Conservation (phyloP, 2,113 vertebrate species). For the Hymenochirus boettgeri region DNA sequence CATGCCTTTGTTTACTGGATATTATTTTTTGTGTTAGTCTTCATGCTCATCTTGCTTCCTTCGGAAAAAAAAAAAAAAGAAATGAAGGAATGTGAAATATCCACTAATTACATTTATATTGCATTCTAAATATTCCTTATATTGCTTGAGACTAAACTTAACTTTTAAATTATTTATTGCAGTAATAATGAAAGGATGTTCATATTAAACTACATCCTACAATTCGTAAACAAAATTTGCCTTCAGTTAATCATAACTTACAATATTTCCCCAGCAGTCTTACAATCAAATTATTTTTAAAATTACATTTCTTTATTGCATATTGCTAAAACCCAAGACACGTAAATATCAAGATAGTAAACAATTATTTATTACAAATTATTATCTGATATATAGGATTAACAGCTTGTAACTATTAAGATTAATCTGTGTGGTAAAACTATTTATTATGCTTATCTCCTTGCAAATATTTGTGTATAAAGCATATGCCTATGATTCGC, state of each 20-base stretch:
- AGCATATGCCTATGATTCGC: constrained; percentile 93
- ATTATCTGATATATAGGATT: constrained; percentile 99
- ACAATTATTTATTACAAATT: constrained; percentile 99
- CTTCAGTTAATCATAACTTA: constrained; percentile 72
- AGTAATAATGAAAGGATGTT: constrained; percentile 63
- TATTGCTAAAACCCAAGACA: constrained; percentile 80
- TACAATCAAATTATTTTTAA: constrained; percentile 84
- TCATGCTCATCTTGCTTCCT: constrained; percentile 11
- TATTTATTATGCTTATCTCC: constrained; percentile 99
- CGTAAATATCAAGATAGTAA: constrained; percentile 88
- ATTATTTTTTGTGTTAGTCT: constrained; percentile 8
- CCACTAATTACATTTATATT: constrained; percentile 56
- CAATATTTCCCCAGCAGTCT: constrained; percentile 74
- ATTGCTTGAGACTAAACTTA: constrained; percentile 59
- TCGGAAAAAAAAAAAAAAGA: constrained; percentile 34
- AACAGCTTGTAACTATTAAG: constrained; percentile 95
- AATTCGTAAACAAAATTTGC: constrained; percentile 63
- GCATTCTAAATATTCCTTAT: constrained; percentile 56
- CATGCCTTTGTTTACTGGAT: background rate
- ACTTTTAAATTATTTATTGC: constrained; percentile 71
- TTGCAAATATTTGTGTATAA: constrained; percentile 90
- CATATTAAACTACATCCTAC: constrained; percentile 61
- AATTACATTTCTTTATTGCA: constrained; percentile 83
- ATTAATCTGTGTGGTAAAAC: constrained; percentile 86
- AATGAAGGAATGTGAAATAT: constrained; percentile 47